phyloP scores from a whole-genome alignment of 2,888 invertebrate genomes.

The Meiosimyza decipiens region DNA sequence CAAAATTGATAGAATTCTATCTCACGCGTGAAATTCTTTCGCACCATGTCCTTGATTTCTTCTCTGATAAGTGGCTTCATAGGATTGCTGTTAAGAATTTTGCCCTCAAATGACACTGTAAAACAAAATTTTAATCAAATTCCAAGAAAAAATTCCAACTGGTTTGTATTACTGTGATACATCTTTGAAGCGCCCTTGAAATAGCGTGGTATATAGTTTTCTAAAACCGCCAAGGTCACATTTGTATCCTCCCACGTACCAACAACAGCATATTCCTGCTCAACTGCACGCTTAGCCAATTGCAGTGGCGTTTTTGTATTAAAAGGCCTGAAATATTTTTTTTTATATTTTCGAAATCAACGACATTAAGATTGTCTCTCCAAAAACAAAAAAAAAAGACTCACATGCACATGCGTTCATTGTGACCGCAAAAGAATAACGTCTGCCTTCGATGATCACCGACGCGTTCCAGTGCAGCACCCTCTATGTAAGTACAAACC shows the following conservation, averaged over 20 bases:
- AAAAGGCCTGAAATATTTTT: conserved; percentile 75
- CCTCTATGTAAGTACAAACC: conserved; percentile 83
- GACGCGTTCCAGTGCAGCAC: conserved; percentile 83
- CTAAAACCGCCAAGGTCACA: conserved; percentile 84
- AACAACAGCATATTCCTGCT: conserved; percentile 86
- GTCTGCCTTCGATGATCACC: conserved; percentile 88
- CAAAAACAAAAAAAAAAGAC: conserved; percentile 54
- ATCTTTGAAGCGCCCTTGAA: conserved; percentile 80
- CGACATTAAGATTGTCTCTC: not conserved
- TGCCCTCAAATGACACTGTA: conserved; percentile 59
- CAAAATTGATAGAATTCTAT: conserved; percentile 95
- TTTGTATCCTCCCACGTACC: conserved; percentile 90
- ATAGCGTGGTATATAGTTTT: conserved; percentile 84
- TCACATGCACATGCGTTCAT: conserved; percentile 81
- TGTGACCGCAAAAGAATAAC: conserved; percentile 91
- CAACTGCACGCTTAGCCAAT: conserved; percentile 84
- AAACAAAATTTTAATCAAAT: conserved; percentile 28
- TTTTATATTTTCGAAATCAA: not conserved
- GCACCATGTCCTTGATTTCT: conserved; percentile 83
- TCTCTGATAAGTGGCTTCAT: conserved; percentile 89
- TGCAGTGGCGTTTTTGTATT: conserved; percentile 84
- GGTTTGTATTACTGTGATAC: conserved; percentile 67
- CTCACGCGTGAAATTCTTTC: conserved; percentile 87
- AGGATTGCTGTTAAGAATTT: conserved; percentile 81
- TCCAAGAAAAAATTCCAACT: not conserved